Evolutionary conservation across 2,113 vertebrate genomes (phyloP).

Genomic region (Gobio gobio): DNA sequence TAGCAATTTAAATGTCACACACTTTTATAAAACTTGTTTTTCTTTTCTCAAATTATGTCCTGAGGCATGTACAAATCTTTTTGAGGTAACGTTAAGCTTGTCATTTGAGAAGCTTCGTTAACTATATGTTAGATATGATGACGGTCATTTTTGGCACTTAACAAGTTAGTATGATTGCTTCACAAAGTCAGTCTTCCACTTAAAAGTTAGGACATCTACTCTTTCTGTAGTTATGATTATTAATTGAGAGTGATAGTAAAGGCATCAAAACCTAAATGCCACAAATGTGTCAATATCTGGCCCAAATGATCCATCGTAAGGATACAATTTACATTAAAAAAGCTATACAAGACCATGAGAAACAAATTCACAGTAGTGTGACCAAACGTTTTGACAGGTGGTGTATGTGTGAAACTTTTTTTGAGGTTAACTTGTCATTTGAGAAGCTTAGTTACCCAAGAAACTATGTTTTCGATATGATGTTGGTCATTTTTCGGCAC

Average conservation of each 20-base stretch:
- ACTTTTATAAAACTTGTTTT: not conserved
- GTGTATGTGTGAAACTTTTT: not conserved
- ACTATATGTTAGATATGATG: not conserved
- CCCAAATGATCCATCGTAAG: not conserved
- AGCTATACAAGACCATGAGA: not conserved
- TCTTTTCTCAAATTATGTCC: not conserved
- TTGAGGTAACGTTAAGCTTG: not conserved
- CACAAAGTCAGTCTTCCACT: not conserved
- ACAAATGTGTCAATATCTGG: not conserved
- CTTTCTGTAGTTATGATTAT: not conserved
- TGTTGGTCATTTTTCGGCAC: too few relatives aligned
- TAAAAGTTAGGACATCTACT: not conserved
- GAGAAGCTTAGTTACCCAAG: too few relatives aligned
- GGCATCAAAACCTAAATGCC: not conserved
- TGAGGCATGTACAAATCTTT: not conserved
- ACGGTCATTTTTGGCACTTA: not conserved
- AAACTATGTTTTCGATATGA: too few relatives aligned
- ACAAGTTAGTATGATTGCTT: not conserved
- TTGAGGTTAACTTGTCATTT: too few relatives aligned
- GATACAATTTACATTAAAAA: not conserved
- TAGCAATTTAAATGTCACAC: not conserved
- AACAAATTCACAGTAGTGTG: not conserved
- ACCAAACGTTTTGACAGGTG: not conserved
- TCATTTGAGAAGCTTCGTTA: not conserved
- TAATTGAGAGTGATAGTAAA: not conserved